Evolutionary conservation across 2,888 invertebrate species (phyloP).

Genomic region (Therioaphis trifolii): DNA sequence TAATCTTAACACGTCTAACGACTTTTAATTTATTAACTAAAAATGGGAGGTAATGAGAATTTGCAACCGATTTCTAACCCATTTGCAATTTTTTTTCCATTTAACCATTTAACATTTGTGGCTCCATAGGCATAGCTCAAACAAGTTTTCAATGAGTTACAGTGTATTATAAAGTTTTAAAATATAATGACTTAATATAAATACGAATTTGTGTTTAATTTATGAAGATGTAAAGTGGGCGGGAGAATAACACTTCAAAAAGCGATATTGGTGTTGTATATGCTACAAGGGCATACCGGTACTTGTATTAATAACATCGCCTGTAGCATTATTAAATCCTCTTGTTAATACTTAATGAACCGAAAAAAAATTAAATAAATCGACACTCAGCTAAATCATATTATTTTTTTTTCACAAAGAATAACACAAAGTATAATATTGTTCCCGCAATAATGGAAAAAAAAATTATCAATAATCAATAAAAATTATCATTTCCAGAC

Average conservation of each 20-base stretch:
- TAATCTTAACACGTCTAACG: not conserved
- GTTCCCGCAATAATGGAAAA: no score
- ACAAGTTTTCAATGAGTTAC: not conserved
- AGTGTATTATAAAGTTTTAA: not conserved
- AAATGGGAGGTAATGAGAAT: constrained; percentile 18
- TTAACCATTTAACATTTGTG: not conserved
- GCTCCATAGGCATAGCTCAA: constrained; percentile 1
- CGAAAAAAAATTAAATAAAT: no score
- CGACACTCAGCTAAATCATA: no score
- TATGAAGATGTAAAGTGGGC: constrained; percentile 17
- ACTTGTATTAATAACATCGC: no score
- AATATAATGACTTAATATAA: constrained; percentile 15
- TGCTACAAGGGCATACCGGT: no score
- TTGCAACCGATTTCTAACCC: not conserved
- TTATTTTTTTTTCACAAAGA: no score
- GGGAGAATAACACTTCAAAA: no score
- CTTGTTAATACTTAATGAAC: no score
- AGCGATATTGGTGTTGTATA: no score
- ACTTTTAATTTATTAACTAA: constrained; percentile 29
- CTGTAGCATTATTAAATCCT: no score
- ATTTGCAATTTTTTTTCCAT: constrained; percentile 1
- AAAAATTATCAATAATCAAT: no score
- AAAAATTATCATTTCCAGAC: constrained; percentile 3
- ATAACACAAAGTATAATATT: no score
- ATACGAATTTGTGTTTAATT: not conserved